Evolutionary conservation across 1,140 invertebrate species (phyloP).

Genomic region (Leptonema lineaticorne): DNA sequence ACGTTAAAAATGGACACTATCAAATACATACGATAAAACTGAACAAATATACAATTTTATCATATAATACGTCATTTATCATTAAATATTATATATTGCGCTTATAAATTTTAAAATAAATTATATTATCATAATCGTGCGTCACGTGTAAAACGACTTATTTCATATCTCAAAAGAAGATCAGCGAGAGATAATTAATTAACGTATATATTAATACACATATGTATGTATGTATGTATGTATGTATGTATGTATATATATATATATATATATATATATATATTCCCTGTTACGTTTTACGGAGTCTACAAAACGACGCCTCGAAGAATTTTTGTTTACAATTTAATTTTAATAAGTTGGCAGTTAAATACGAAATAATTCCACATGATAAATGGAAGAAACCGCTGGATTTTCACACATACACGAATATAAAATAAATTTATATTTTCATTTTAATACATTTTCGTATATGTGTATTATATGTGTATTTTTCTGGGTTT

Average conservation of each 20-base stretch:
- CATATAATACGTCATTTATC: too few relatives aligned
- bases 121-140: not conserved
- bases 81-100: not conserved
- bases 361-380: conserved; percentile 4
- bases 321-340: conserved; percentile 5
- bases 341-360: conserved; percentile 17
- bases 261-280: too few relatives aligned
- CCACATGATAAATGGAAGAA: conserved; percentile 11
- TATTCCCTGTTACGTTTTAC: too few relatives aligned
- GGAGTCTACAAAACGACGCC: not conserved
- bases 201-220: too few relatives aligned
- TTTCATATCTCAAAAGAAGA: not conserved
- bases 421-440: too few relatives aligned
- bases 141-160: conserved; percentile 13
- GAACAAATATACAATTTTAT: too few relatives aligned
- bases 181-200: not conserved
- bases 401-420: conserved; percentile 16
- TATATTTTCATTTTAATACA: not conserved
- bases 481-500: not conserved
- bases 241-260: too few relatives aligned
- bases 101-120: too few relatives aligned
- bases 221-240: too few relatives aligned
- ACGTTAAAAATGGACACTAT: too few relatives aligned
- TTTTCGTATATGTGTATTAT: not conserved
- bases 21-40: too few relatives aligned